Percentiles rank a stretch among this genome's conserved stretches.
Conservation (phyloP, 2,797 vertebrate genomes). For the Pangasius macronema region DNA sequence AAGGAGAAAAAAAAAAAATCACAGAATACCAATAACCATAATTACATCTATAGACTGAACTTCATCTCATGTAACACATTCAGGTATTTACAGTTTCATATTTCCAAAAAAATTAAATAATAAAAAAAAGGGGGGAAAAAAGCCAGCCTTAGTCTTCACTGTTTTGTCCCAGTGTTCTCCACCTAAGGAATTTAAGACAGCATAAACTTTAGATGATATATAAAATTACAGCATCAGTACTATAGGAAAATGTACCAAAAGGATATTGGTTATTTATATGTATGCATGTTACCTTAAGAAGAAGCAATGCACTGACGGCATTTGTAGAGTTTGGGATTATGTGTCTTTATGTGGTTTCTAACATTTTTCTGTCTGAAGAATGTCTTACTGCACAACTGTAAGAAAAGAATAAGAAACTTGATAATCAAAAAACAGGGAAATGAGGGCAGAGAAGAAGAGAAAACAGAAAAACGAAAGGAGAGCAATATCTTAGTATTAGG, state of each 20-base stretch:
- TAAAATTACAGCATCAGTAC: neutral
- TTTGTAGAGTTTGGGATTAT: slow-evolving; percentile 81
- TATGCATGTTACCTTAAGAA: slow-evolving; percentile 63
- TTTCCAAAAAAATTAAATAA: slow-evolving; percentile 50
- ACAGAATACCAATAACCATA: slow-evolving; percentile 64
- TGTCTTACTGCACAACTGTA: slow-evolving; percentile 81
- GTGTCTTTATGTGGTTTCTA: slow-evolving; percentile 79
- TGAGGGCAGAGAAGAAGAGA: neutral
- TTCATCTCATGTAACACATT: slow-evolving; percentile 67
- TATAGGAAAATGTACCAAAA: neutral
- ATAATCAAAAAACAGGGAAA: neutral
- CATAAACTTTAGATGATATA: neutral
- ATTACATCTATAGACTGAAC: slow-evolving; percentile 66
- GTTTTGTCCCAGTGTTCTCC: slow-evolving; percentile 40
- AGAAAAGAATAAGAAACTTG: slow-evolving; percentile 19
- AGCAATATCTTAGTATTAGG: neutral
- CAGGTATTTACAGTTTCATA: slow-evolving; percentile 73
- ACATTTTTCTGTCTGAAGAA: slow-evolving; percentile 82
- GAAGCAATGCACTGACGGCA: slow-evolving; percentile 76
- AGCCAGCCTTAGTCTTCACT: slow-evolving; percentile 26
- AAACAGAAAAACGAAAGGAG: neutral
- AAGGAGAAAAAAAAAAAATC: slow-evolving; percentile 48
- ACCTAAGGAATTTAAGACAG: slow-evolving; percentile 36
- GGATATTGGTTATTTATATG: neutral
- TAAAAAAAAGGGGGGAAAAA: slow-evolving; percentile 36